Evolutionary conservation across 2,888 invertebrate species (phyloP).

Genomic region (Eristalis tenax): DNA sequence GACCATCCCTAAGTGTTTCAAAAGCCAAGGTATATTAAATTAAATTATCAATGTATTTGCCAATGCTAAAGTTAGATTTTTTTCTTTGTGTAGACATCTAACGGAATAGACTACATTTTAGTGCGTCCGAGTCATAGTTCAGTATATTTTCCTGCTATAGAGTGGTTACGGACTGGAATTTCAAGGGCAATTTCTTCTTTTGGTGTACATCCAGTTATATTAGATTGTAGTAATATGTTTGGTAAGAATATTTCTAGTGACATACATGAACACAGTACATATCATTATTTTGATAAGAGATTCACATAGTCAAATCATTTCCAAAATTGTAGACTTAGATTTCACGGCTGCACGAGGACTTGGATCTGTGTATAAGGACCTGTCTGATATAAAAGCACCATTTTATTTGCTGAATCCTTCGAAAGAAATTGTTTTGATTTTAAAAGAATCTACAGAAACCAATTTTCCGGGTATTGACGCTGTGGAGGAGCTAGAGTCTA

Average conservation of each 20-base stretch:
- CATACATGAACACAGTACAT: neutral
- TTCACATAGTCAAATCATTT: neutral
- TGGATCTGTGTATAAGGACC: conserved; percentile 88
- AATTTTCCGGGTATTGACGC: conserved; percentile 77
- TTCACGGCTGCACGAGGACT: conserved; percentile 94
- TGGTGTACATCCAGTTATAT: conserved; percentile 88
- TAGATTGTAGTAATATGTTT: conserved; percentile 90
- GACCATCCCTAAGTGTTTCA: conserved; percentile 89
- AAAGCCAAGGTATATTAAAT: conserved; percentile 84
- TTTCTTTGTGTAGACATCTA: conserved; percentile 83
- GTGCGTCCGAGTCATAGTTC: conserved; percentile 90
- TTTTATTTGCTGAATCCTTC: conserved; percentile 84
- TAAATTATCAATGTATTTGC: conserved; percentile 2
- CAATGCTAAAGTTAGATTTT: neutral
- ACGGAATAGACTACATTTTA: conserved; percentile 87
- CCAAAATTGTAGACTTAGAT: conserved; percentile 85
- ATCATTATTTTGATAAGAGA: neutral
- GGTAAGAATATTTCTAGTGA: conserved; percentile 81
- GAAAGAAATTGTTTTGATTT: conserved; percentile 77
- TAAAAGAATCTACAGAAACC: conserved; percentile 79
- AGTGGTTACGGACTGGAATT: conserved; percentile 90
- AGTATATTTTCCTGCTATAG: conserved; percentile 91
- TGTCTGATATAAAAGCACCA: conserved; percentile 87
- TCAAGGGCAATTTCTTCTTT: conserved; percentile 87
- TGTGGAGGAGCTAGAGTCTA: conserved; percentile 77